Evolutionary conservation across 1,140 invertebrate species (phyloP).

Genomic region (Phortica variegata): DNA sequence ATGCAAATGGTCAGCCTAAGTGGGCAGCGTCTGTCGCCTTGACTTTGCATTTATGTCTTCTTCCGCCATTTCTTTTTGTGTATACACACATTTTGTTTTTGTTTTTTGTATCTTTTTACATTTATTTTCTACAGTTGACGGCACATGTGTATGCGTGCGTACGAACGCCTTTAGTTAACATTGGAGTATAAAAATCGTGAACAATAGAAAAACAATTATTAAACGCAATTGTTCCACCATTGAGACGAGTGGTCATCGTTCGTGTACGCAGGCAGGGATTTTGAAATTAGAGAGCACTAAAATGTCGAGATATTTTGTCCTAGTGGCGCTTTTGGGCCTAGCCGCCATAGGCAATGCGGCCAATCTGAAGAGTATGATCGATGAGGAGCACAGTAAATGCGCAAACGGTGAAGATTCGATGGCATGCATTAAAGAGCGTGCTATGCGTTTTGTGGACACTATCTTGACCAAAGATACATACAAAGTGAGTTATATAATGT

Average conservation of each 20-base stretch:
- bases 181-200: constrained; percentile 57
- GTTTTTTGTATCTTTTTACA: constrained; percentile 9
- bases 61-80: constrained; percentile 39
- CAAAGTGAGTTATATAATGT: constrained; percentile 62
- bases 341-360: constrained; percentile 63
- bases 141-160: no score
- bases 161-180: constrained; percentile 28
- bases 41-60: constrained; percentile 43
- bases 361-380: constrained; percentile 71
- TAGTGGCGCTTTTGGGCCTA: constrained; percentile 26
- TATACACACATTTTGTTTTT: constrained; percentile 17
- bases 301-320: constrained; percentile 21
- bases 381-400: constrained; percentile 72
- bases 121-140: constrained; percentile 7
- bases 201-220: constrained; percentile 58
- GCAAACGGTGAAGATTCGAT: constrained; percentile 73
- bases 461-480: constrained; percentile 76
- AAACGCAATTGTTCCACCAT: constrained; percentile 52
- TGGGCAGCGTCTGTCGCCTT: constrained; percentile 33
- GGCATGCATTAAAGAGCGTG: constrained; percentile 78
- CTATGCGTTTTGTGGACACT: constrained; percentile 73
- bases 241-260: constrained; percentile 45
- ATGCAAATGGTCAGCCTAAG: no score
- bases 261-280: constrained; percentile 3
- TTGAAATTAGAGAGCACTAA: constrained; percentile 8